Evolutionary conservation across 2,797 vertebrate genomes (phyloP).

Genomic region (Halcyon badia): DNA sequence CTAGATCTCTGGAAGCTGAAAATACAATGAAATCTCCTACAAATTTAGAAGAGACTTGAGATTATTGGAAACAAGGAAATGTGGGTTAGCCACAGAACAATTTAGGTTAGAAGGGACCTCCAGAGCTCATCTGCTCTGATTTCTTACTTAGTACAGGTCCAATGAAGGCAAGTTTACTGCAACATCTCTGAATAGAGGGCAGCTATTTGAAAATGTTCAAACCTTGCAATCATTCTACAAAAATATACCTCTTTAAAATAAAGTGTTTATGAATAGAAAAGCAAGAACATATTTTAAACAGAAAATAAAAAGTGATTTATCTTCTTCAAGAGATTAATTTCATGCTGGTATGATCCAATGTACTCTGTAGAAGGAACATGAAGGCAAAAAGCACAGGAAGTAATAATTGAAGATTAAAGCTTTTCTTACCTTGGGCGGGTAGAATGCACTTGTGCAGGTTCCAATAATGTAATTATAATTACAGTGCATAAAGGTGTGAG

Average conservation of each 20-base stretch:
- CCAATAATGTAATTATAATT: slow-evolving; percentile 40
- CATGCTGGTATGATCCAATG: not conserved
- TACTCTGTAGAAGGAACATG: slow-evolving; percentile 1
- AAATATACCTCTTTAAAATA: not conserved
- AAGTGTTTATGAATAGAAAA: slow-evolving; percentile 2
- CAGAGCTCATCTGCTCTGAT: not conserved
- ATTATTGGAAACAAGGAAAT: not conserved
- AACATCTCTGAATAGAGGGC: not conserved
- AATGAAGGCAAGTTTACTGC: not conserved
- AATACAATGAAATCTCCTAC: not conserved
- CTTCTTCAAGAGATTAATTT: slow-evolving; percentile 44
- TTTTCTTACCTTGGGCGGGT: not conserved
- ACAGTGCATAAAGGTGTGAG: not conserved
- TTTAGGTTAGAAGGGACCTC: not conserved
- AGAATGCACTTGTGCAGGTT: slow-evolving; percentile 26
- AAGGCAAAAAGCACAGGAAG: slow-evolving; percentile 12
- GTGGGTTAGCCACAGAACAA: not conserved
- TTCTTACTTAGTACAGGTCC: not conserved
- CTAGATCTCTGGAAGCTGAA: not conserved
- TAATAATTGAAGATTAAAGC: slow-evolving; percentile 47
- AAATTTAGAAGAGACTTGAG: not conserved
- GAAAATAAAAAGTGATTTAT: not conserved
- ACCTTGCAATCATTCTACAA: not conserved
- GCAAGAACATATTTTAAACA: not conserved
- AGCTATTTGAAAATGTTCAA: not conserved